Conservation (phyloP, 2,797 vertebrate species). For the Cuculus canorus region DNA sequence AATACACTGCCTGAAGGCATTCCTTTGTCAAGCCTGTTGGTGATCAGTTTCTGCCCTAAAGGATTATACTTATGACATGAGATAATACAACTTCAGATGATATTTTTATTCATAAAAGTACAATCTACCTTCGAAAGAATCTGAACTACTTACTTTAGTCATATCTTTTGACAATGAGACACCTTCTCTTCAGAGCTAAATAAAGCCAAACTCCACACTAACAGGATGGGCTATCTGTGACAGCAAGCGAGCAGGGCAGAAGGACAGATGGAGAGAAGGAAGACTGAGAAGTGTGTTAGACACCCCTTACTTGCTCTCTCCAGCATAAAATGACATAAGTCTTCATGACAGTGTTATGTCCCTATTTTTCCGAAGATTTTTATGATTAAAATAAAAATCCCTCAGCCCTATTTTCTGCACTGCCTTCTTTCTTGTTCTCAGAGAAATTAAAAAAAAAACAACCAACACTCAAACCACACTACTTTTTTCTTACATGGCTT, state of each 20-base stretch:
- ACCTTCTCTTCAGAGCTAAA: not conserved
- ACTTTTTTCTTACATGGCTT: not conserved
- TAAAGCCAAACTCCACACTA: not conserved
- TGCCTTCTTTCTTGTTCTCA: not conserved
- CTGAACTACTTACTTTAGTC: not conserved
- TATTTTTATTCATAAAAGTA: constrained; percentile 46
- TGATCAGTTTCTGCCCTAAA: constrained; percentile 59
- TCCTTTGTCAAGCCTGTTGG: constrained; percentile 53
- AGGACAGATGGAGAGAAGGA: not conserved
- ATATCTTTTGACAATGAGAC: not conserved
- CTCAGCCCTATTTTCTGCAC: not conserved
- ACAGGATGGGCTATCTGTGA: not conserved
- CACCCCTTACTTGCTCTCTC: not conserved
- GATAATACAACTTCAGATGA: constrained; percentile 28
- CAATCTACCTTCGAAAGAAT: constrained; percentile 27
- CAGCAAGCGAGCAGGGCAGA: not conserved
- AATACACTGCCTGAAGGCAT: constrained; percentile 52
- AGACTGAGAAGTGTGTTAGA: not conserved
- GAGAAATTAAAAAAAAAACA: not conserved
- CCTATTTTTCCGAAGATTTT: not conserved
- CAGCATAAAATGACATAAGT: not conserved
- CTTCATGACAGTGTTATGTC: not conserved
- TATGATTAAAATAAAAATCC: not conserved
- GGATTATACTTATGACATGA: constrained; percentile 27
- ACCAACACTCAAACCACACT: not conserved